A percentile compares a stretch with the other conserved stretches of the same genome.
Evolutionary conservation across 2,888 invertebrate genomes (phyloP).

Genomic region (Eilema griseolum): DNA sequence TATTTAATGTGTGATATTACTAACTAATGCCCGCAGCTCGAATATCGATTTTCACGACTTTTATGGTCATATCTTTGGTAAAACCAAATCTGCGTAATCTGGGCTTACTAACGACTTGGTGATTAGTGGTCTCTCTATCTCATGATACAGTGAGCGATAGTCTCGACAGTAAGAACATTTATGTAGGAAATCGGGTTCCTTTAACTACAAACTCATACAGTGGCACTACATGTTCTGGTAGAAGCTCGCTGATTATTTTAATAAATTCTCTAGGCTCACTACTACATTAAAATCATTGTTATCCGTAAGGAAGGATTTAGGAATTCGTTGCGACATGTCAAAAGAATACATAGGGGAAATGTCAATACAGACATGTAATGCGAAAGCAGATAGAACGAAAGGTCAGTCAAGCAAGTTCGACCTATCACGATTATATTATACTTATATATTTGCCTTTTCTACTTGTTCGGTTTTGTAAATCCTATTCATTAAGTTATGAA

Average conservation of each 20-base stretch:
- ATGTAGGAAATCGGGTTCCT: too few relatives aligned
- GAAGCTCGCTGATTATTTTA: too few relatives aligned
- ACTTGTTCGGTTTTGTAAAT: conserved; percentile 1
- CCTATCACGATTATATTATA: conserved; percentile 45
- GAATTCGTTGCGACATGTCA: conserved; percentile 22
- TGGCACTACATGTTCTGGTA: too few relatives aligned
- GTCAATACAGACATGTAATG: conserved; percentile 36
- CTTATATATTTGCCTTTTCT: conserved; percentile 21
- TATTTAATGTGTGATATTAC: too few relatives aligned
- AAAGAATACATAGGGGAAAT: conserved; percentile 29
- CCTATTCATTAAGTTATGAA: not conserved
- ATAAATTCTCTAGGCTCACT: not conserved
- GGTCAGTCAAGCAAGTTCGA: conserved; percentile 38
- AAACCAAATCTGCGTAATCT: too few relatives aligned
- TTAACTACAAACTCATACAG: not conserved
- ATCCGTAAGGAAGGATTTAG: not conserved
- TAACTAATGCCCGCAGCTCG: too few relatives aligned
- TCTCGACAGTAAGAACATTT: too few relatives aligned
- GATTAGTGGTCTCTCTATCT: too few relatives aligned
- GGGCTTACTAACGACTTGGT: too few relatives aligned
- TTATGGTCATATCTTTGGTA: too few relatives aligned
- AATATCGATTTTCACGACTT: too few relatives aligned
- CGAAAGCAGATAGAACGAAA: conserved; percentile 46
- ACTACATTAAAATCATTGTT: not conserved
- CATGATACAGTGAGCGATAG: too few relatives aligned